Conservation (phyloP, 2,888 invertebrate species). For the Drosophila monieri region DNA sequence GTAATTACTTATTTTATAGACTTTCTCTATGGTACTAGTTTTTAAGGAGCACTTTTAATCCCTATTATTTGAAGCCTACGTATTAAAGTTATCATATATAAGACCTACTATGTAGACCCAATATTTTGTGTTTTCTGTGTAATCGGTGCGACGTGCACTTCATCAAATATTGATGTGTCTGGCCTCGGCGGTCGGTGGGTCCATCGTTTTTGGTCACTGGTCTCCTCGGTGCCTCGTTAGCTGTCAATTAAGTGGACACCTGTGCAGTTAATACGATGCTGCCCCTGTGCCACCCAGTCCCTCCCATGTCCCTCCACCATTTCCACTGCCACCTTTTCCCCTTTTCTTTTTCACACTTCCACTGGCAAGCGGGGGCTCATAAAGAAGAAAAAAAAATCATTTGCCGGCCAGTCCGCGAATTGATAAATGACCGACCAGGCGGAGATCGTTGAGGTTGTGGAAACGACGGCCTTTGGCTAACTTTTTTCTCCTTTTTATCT, state of each 20-base stretch:
- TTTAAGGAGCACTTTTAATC: no score
- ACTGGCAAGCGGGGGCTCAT: conserved; percentile 12
- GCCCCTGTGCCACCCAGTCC: conserved; percentile 24
- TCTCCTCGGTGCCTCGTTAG: conserved; percentile 62
- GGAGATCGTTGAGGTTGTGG: conserved; percentile 54
- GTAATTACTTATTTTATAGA: no score
- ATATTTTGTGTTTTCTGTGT: conserved; percentile 12
- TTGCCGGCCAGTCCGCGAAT: conserved; percentile 55
- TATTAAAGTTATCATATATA: not conserved
- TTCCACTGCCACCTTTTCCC: conserved; percentile 17
- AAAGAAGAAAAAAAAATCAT: conserved; percentile 33
- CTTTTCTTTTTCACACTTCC: conserved; percentile 65
- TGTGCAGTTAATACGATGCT: conserved; percentile 71
- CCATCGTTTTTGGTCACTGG: conserved; percentile 13
- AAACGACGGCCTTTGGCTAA: conserved; percentile 61
- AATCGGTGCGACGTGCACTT: conserved; percentile 35
- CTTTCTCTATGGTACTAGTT: no score
- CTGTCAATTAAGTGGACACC: conserved; percentile 79
- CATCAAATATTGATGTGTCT: conserved; percentile 59
- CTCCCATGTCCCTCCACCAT: conserved; percentile 10
- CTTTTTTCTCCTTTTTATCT: conserved; percentile 48
- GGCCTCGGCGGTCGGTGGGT: conserved; percentile 21
- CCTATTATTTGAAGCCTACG: not conserved
- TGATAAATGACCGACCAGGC: conserved; percentile 71
- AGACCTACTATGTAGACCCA: not conserved